Percentiles rank a stretch among this genome's conserved stretches.
phyloP scores from a whole-genome alignment of 2,113 vertebrate species.

The Brevimyrus niger region DNA sequence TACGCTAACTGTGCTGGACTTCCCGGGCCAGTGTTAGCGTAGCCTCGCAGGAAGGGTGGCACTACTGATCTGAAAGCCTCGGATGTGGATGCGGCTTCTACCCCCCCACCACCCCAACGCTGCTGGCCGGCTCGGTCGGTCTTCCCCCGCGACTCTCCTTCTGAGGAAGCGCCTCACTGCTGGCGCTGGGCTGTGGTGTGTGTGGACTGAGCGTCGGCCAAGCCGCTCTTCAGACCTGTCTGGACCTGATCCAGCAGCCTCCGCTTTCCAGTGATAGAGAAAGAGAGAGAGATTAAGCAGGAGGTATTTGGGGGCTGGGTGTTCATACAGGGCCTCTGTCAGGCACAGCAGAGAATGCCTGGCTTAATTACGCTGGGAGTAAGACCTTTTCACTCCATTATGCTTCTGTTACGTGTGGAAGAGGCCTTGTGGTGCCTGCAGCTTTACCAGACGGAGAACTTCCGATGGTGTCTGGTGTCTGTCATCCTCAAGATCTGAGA shows the following conservation, averaged over 20 bases:
- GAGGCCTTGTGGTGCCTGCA: not conserved
- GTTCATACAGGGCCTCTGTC: not conserved
- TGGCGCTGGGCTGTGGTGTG: not conserved
- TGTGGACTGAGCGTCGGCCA: not conserved
- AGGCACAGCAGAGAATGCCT: not conserved
- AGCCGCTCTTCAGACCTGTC: not conserved
- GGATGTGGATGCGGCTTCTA: not conserved
- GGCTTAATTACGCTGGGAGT: not conserved
- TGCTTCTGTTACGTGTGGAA: not conserved
- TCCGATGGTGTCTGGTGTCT: not conserved
- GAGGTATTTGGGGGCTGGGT: not conserved
- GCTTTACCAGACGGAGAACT: not conserved
- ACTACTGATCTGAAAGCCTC: not conserved
- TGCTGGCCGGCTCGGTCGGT: not conserved
- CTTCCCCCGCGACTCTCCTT: not conserved
- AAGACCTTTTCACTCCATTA: constrained; percentile 1
- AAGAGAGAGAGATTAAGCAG: not conserved
- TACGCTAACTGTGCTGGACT: not conserved
- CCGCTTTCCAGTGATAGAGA: not conserved
- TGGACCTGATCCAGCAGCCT: not conserved
- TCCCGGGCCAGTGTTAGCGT: not conserved
- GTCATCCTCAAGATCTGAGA: not conserved
- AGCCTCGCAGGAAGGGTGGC: not conserved
- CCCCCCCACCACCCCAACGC: not conserved
- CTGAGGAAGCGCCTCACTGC: not conserved